A percentile compares a stretch with the other conserved stretches of the same genome.
These are phyloP conservation scores for Halictus rubicundus DNA, from an alignment of 1,140 invertebrate species.

Conservation along the genomic window DNA sequence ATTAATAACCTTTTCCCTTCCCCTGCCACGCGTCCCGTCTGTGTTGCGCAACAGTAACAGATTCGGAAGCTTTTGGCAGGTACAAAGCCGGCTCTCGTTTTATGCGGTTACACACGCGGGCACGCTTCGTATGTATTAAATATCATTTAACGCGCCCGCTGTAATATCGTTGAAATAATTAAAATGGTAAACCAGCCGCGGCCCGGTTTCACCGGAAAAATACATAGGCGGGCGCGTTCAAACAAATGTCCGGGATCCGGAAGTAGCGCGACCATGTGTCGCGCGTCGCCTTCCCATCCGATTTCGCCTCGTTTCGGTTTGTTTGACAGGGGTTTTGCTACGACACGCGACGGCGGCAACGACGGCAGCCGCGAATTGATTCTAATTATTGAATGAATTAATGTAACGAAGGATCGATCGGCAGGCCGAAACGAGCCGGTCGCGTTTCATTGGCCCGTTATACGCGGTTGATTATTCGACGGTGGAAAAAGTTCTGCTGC, in stretches of 20 bases:
- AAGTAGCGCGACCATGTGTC: no score
- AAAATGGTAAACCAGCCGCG: slow-evolving; percentile 27
- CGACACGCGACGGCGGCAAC: not conserved
- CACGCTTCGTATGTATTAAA: slow-evolving; percentile 48
- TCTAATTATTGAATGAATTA: slow-evolving; percentile 33
- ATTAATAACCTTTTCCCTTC: slow-evolving; percentile 48
- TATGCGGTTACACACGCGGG: slow-evolving; percentile 35
- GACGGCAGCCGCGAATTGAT: not conserved
- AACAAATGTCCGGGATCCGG: not conserved
- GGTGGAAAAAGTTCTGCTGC: not conserved
- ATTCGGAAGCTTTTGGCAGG: slow-evolving; percentile 51
- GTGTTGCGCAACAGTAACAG: not conserved
- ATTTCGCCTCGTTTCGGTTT: not conserved
- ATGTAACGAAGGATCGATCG: not conserved
- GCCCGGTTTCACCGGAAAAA: slow-evolving; percentile 11
- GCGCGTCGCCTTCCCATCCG: not conserved
- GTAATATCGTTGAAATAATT: slow-evolving; percentile 58
- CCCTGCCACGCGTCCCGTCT: not conserved
- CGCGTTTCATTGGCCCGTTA: no score
- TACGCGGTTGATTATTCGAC: not conserved
- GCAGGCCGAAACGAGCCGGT: no score
- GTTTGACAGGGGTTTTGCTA: not conserved
- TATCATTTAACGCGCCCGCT: slow-evolving; percentile 34
- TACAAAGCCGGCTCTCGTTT: slow-evolving; percentile 56
- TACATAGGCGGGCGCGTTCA: not conserved